phyloP scores from a whole-genome alignment of 2,888 invertebrate species.

The Spodoptera littoralis region DNA sequence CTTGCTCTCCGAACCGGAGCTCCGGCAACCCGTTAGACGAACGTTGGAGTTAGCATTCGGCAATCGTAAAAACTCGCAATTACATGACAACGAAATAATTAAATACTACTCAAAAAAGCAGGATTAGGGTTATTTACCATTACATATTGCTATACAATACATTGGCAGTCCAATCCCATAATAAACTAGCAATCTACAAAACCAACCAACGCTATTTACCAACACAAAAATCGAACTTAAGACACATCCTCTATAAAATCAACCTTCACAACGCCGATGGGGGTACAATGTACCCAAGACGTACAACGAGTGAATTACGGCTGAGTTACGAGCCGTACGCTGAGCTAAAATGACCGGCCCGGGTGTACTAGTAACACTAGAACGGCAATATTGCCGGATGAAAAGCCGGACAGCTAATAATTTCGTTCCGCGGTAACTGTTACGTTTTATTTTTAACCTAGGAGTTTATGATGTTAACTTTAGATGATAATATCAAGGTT shows the following conservation, averaged over 20 bases:
- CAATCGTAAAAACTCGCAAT: no score
- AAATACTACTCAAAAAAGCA: no score
- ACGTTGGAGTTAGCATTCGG: no score
- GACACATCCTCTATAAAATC: background rate
- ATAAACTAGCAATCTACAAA: background rate
- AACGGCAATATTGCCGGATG: conserved; percentile 38
- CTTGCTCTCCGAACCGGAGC: no score
- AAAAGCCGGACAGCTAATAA: conserved; percentile 19
- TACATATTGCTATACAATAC: no score
- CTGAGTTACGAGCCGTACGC: conserved; percentile 35
- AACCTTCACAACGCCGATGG: conserved; percentile 22
- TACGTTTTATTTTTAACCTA: background rate
- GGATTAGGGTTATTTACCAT: no score
- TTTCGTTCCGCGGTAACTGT: background rate
- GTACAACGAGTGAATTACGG: conserved; percentile 42
- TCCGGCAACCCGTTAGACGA: no score
- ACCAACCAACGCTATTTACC: background rate
- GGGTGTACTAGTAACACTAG: conserved; percentile 58
- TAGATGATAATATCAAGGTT: no score
- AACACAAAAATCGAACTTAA: background rate
- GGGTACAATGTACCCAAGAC: conserved; percentile 25
- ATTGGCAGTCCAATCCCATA: no score
- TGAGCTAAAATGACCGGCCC: conserved; percentile 45
- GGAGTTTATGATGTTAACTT: no score
- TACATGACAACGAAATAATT: no score